Percentiles rank a stretch among this genome's conserved stretches.
Conservation (phyloP, 2,797 vertebrate species). For the Leptatherina wallacei region DNA sequence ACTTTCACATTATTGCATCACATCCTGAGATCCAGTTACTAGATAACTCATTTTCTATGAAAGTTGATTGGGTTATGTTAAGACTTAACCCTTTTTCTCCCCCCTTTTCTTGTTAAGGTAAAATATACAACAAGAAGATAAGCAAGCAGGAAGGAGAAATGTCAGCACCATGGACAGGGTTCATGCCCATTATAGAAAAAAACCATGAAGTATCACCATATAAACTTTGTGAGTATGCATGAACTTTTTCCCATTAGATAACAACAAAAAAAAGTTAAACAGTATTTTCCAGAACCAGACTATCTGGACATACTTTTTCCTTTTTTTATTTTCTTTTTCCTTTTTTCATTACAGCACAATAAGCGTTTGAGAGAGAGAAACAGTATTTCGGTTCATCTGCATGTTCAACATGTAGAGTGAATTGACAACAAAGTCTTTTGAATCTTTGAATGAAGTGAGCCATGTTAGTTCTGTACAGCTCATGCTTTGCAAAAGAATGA, state of each 20-base stretch:
- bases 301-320: too few species aligned
- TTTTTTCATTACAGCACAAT: too few species aligned
- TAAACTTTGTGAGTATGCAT: background rate
- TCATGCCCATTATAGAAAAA: background rate
- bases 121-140: background rate
- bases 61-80: background rate
- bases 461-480: background rate
- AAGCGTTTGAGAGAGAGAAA: too few species aligned
- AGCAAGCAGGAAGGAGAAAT: background rate
- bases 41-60: background rate
- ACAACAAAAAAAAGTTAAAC: background rate
- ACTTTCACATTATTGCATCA: background rate
- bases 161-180: background rate
- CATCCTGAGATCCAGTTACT: background rate
- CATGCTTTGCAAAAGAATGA: background rate
- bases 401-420: too few species aligned
- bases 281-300: background rate
- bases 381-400: too few species aligned
- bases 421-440: too few species aligned
- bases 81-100: too few species aligned
- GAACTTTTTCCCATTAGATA: background rate
- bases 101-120: background rate
- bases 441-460: background rate
- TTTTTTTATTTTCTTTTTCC: too few species aligned
- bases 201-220: background rate